Evolutionary conservation across 1,140 invertebrate genomes (phyloP), one percentile per base, ranked within the genome.

Genomic region (Drosophila nasuta): DNA sequence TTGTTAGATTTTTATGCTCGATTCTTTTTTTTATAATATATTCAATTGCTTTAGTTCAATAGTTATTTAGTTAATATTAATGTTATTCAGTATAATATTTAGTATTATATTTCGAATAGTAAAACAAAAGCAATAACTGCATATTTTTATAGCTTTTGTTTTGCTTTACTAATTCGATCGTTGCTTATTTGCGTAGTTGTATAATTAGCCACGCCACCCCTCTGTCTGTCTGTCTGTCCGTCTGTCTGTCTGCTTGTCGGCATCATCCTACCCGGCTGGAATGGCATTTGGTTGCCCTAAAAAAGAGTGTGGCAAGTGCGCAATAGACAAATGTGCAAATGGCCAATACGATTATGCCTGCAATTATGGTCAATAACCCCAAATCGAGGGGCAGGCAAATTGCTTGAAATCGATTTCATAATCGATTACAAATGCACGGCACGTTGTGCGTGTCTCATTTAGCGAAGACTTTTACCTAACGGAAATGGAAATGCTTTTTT

Each of bases 331-430:
- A 59, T 48, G 45, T 15, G 46, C 52, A 8, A 54, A 57, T 52
- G 33, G 38, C 67, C 76, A 20, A 60, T 38, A 75, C 75, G 63
- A 43, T 5, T 15, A 8, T 49, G 51, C 46, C 28, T 86, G 82
- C 78, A 76, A 87, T 87, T 87, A 87, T 88, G 82, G 83, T 87
- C 82, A 87, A 87, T 88, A 87, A 87, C 82, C 82, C 83, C 82
- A 88, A 88, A 82, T 72, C 43, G 59, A 75, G 72, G n/a, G n/a
- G 43, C 59, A 70, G 65, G 75, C 67, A 70, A 77, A 69, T 68
- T 35, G 13, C 15, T 48, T 45, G 41, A 60, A 70, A 75, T 66
- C n/a, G 73, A 60, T 81, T 78, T 81, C 74, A 80, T 71, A 81
- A 81, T 48, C 33, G 38, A 59, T 56, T 45, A 4, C 28, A 71